Conservation (phyloP, 2,888 invertebrate species). For the Aleiodes alternator region DNA sequence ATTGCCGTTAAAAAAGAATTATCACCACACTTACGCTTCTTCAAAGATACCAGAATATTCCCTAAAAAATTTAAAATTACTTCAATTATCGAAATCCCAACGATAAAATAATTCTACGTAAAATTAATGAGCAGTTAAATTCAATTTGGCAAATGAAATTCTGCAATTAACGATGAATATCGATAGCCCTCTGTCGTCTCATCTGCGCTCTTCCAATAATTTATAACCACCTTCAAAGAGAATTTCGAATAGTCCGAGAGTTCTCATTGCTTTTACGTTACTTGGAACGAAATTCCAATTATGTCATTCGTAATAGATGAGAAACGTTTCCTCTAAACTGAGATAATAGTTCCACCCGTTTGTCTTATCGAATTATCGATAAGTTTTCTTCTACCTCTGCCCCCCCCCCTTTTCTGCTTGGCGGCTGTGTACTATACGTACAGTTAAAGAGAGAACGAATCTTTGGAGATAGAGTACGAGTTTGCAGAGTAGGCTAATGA, state of each 20-base stretch:
- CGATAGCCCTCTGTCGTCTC: conserved; percentile 2
- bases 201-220: neutral
- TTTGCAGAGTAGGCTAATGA: too few relatives aligned
- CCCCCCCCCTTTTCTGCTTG: too few relatives aligned
- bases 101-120: too few relatives aligned
- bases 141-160: conserved; percentile 19
- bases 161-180: conserved; percentile 23
- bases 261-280: neutral
- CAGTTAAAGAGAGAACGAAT: neutral
- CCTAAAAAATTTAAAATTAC: too few relatives aligned
- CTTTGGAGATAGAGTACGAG: neutral
- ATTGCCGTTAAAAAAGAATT: too few relatives aligned
- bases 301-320: conserved; percentile 21
- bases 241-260: conserved; percentile 10
- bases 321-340: conserved; percentile 9
- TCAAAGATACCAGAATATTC: too few relatives aligned
- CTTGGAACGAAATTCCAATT: conserved; percentile 22
- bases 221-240: conserved; percentile 3
- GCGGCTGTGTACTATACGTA: neutral
- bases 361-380: conserved; percentile 23
- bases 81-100: too few relatives aligned
- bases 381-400: neutral
- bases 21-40: too few relatives aligned
- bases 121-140: neutral
- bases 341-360: conserved; percentile 33